Percentiles rank a stretch among this genome's conserved stretches.
These are phyloP conservation scores for Xyrauchen texanus DNA, from an alignment of 2,113 vertebrate genomes.

Conservation along the genomic window DNA sequence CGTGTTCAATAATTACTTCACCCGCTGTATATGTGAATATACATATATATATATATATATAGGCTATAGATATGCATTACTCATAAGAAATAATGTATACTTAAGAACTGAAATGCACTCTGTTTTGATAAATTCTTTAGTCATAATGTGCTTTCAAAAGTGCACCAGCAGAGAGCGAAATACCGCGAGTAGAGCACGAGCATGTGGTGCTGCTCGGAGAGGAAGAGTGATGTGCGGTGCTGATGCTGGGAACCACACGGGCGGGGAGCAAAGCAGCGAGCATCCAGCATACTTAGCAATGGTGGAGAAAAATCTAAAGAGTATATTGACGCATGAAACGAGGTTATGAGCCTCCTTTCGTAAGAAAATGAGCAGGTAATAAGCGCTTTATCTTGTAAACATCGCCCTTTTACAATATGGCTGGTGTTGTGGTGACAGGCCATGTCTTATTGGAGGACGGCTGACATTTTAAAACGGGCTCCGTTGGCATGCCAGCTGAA, in stretches of 20 bases:
- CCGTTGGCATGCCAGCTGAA: no score
- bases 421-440: not conserved
- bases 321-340: not conserved
- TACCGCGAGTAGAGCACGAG: not conserved
- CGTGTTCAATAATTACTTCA: no score
- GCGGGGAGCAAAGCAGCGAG: slow-evolving; percentile 27
- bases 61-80: no score
- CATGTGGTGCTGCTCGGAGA: not conserved
- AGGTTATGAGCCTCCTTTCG: not conserved
- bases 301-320: slow-evolving; percentile 1
- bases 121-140: not conserved
- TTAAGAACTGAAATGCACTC: not conserved
- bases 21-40: no score
- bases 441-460: not conserved
- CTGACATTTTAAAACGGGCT: not conserved
- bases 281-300: slow-evolving; percentile 25
- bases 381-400: not conserved
- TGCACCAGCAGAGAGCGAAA: slow-evolving; percentile 18
- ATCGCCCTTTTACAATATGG: not conserved
- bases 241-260: slow-evolving; percentile 24
- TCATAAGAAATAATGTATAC: no score
- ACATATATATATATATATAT: no score
- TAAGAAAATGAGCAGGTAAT: slow-evolving; percentile 37
- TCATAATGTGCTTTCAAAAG: not conserved
- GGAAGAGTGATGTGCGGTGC: slow-evolving; percentile 27